Evolutionary conservation across 1,140 invertebrate genomes (phyloP).

Genomic region (Antheraea pernyi): DNA sequence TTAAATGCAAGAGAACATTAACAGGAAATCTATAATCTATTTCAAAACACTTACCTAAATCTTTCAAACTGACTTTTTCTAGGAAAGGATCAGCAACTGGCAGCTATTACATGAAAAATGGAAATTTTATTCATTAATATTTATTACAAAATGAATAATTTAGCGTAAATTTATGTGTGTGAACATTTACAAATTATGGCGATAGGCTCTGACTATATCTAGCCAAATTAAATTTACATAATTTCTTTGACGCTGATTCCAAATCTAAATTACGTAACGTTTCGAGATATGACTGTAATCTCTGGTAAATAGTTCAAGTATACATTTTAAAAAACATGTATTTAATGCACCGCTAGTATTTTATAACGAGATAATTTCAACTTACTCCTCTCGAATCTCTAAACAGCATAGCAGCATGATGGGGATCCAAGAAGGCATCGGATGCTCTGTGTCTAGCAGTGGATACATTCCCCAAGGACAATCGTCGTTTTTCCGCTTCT

Average conservation of each 20-base stretch:
- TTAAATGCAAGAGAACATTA: too few relatives aligned
- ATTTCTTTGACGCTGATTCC: too few relatives aligned
- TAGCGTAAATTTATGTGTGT: not conserved
- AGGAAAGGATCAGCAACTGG: slow-evolving; percentile 93
- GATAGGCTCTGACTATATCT: too few relatives aligned
- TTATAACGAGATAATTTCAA: slow-evolving; percentile 32
- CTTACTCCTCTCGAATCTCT: slow-evolving; percentile 94
- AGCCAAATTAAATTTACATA: too few relatives aligned
- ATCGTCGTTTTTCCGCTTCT: slow-evolving; percentile 86
- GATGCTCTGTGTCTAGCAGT: slow-evolving; percentile 82
- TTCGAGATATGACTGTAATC: too few relatives aligned
- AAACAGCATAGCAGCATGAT: slow-evolving; percentile 93
- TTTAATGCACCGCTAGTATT: not conserved
- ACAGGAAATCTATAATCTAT: not conserved
- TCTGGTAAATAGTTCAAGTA: too few relatives aligned
- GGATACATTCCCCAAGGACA: slow-evolving; percentile 84
- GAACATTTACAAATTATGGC: too few relatives aligned
- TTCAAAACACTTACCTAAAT: slow-evolving; percentile 86
- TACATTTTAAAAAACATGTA: too few relatives aligned
- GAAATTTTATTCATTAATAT: not conserved
- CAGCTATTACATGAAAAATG: slow-evolving; percentile 83
- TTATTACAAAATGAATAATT: not conserved
- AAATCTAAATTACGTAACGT: too few relatives aligned
- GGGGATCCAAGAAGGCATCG: slow-evolving; percentile 87
- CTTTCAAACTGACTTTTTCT: slow-evolving; percentile 91